Conservation (phyloP, 2,113 vertebrate genomes). For the Agelaius tricolor region DNA sequence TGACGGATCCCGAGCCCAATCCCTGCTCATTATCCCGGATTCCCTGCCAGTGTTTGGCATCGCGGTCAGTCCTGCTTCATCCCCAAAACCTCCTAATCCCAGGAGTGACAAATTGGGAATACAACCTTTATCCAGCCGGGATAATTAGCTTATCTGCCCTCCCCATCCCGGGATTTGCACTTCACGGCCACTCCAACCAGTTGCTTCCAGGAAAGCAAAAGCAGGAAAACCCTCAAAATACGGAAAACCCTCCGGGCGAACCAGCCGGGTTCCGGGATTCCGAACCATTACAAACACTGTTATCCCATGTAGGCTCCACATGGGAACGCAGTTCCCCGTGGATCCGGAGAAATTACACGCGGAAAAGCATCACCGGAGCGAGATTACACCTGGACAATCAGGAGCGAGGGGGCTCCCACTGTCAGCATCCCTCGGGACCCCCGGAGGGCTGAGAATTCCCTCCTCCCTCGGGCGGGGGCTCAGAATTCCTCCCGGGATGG, state of each 20-base stretch:
- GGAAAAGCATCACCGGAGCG: neutral
- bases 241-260: fast-evolving
- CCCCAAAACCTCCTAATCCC: neutral
- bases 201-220: neutral
- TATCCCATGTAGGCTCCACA: neutral
- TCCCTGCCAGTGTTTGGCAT: neutral
- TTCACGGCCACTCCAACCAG: neutral
- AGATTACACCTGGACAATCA: neutral
- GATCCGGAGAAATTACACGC: fast-evolving
- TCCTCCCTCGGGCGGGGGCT: too few relatives aligned
- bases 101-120: neutral
- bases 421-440: neutral
- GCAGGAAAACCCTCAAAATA: neutral
- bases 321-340: fast-evolving
- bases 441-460: neutral
- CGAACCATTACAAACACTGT: neutral
- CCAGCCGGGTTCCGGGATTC: neutral
- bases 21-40: neutral
- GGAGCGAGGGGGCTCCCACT: neutral
- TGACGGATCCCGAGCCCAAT: neutral
- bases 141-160: neutral
- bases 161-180: neutral
- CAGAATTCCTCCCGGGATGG: neutral
- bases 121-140: neutral
- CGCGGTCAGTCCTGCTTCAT: neutral